A percentile compares a stretch with the other conserved stretches of the same genome.
These are phyloP conservation scores for Perccottus glenii DNA, from an alignment of 2,113 vertebrate species.

Conservation along the genomic window DNA sequence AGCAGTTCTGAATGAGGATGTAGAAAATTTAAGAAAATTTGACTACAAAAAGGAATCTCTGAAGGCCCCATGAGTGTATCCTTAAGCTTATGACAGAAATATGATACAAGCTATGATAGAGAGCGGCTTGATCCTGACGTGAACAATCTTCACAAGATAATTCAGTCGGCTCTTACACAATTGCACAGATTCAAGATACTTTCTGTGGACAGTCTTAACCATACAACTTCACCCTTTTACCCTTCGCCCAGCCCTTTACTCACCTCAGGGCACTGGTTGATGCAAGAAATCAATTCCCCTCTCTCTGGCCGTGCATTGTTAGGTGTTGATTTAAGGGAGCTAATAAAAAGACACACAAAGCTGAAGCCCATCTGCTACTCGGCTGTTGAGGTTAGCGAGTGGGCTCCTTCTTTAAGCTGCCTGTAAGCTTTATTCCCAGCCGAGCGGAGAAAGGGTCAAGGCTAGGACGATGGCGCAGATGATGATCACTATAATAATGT, in stretches of 20 bases:
- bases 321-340: conserved; percentile 77
- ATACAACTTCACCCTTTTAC: conserved; percentile 62
- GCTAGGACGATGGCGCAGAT: conserved; percentile 54
- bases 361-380: conserved; percentile 75
- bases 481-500: no score
- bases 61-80: not conserved
- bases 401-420: conserved; percentile 72
- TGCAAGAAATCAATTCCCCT: conserved; percentile 73
- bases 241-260: conserved; percentile 58
- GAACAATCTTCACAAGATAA: conserved; percentile 15
- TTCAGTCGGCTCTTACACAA: conserved; percentile 6
- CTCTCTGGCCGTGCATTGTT: conserved; percentile 70
- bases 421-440: conserved; percentile 60
- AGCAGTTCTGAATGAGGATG: no score
- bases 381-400: conserved; percentile 71
- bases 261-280: conserved; percentile 63
- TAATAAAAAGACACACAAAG: conserved; percentile 79
- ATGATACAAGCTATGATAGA: conserved; percentile 20
- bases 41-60: conserved; percentile 2
- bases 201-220: conserved; percentile 48
- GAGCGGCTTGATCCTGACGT: conserved; percentile 32
- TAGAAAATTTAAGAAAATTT: conserved; percentile 32
- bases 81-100: conserved; percentile 46
- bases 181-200: not conserved
- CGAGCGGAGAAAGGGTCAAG: conserved; percentile 69